Evolutionary conservation across 2,888 invertebrate genomes (phyloP).

Genomic region (Phyllotreta striolata): DNA sequence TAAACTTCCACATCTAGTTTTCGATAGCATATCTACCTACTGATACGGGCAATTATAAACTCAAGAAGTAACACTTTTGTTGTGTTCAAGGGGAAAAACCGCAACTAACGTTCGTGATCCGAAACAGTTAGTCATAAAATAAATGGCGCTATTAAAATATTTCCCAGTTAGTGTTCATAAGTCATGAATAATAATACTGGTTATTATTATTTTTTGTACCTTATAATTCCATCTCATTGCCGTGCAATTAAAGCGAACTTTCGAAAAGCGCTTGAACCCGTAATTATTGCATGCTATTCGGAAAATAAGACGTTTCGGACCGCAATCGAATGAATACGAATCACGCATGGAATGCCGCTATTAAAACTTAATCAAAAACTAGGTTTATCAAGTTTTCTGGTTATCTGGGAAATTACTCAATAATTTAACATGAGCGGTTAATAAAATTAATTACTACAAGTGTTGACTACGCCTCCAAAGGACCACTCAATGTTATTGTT

Average conservation of each 20-base stretch:
- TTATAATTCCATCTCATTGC: conserved; percentile 42
- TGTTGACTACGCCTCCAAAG: too few species aligned
- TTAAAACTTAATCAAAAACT: conserved; percentile 23
- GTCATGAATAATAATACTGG: conserved; percentile 39
- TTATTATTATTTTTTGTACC: conserved; percentile 41
- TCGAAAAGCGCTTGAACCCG: conserved; percentile 33
- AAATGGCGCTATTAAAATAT: conserved; percentile 43
- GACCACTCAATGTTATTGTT: too few species aligned
- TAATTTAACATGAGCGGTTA: too few species aligned
- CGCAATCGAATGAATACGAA: conserved; percentile 28
- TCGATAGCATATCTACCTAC: neutral
- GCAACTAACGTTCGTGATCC: conserved; percentile 42
- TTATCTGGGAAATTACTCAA: too few species aligned
- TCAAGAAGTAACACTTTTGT: too few species aligned
- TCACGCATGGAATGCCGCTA: conserved; percentile 32
- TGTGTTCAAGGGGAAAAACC: too few species aligned
- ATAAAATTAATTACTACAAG: too few species aligned
- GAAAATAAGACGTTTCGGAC: conserved; percentile 29
- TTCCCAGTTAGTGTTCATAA: conserved; percentile 35
- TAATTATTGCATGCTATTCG: conserved; percentile 33
- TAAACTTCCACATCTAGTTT: neutral
- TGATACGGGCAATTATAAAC: too few species aligned
- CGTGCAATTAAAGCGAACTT: conserved; percentile 40
- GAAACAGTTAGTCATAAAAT: conserved; percentile 42
- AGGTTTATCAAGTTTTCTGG: neutral